phyloP scores from a whole-genome alignment of 2,797 vertebrate species.

The Chelmon rostratus region DNA sequence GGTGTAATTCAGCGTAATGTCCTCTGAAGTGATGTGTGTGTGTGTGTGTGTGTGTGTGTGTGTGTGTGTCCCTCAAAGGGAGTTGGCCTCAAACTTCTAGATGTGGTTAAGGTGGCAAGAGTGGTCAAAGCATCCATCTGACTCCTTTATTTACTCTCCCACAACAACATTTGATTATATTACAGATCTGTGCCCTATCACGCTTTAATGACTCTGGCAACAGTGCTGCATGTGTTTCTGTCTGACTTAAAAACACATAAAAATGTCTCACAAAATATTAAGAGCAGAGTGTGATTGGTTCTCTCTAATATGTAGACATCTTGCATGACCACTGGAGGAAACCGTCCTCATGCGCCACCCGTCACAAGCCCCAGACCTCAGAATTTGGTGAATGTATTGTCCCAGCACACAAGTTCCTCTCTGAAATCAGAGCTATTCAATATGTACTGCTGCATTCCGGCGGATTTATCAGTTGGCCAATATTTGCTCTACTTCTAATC shows the following conservation, averaged over 20 bases:
- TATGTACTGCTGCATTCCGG: slow-evolving; percentile 70
- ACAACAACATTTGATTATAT: slow-evolving; percentile 52
- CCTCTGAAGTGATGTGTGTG: no score
- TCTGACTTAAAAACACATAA: slow-evolving; percentile 19
- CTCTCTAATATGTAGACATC: not conserved
- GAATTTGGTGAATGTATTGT: slow-evolving; percentile 50
- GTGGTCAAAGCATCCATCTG: slow-evolving; percentile 63
- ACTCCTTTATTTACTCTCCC: slow-evolving; percentile 53
- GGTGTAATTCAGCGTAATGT: no score
- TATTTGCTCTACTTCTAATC: slow-evolving; percentile 81
- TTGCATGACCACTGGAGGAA: slow-evolving; percentile 23
- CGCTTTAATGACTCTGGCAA: slow-evolving; percentile 25
- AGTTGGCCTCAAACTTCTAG: slow-evolving; percentile 65
- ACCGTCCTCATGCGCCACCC: slow-evolving; percentile 16
- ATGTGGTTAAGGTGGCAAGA: slow-evolving; percentile 71
- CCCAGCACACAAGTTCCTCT: slow-evolving; percentile 27
- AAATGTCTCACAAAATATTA: slow-evolving; percentile 5
- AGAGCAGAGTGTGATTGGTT: not conserved
- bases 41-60: slow-evolving; percentile 40
- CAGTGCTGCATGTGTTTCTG: not conserved
- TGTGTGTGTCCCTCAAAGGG: slow-evolving; percentile 38
- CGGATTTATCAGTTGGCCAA: slow-evolving; percentile 79
- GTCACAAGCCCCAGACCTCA: slow-evolving; percentile 60
- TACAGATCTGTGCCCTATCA: slow-evolving; percentile 36
- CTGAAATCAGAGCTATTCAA: slow-evolving; percentile 60